phyloP scores from a whole-genome alignment of 2,888 invertebrate species.

The Apomyelois bistriatella region DNA sequence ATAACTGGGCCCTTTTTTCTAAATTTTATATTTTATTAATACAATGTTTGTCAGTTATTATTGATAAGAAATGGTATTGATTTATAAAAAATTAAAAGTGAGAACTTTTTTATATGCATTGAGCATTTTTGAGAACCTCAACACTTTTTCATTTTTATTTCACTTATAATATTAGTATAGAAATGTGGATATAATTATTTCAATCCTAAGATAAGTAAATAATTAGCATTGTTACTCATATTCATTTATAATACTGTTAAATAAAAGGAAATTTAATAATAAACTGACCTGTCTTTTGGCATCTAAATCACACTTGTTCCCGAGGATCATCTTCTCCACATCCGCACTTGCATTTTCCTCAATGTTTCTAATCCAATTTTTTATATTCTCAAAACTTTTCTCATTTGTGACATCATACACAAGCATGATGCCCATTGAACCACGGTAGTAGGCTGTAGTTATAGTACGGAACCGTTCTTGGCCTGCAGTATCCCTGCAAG shows the following conservation, averaged over 20 bases:
- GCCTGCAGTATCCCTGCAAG: constrained; percentile 96
- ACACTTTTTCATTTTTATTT: too few relatives aligned
- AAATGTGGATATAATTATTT: too few relatives aligned
- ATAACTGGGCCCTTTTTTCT: too few relatives aligned
- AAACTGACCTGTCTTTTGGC: constrained; percentile 91
- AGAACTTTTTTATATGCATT: too few relatives aligned
- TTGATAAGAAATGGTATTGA: too few relatives aligned
- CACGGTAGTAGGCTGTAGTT: constrained; percentile 99
- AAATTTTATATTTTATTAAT: too few relatives aligned
- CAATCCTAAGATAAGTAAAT: too few relatives aligned
- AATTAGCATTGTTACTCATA: too few relatives aligned
- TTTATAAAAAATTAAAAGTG: too few relatives aligned
- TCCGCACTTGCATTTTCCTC: constrained; percentile 99
- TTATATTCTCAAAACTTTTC: constrained; percentile 99
- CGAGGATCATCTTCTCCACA: constrained; percentile 99
- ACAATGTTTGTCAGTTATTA: too few relatives aligned
- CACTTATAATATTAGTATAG: too few relatives aligned
- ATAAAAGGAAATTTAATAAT: neutral
- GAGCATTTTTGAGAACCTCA: too few relatives aligned
- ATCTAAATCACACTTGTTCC: constrained; percentile 99
- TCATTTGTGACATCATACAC: constrained; percentile 99
- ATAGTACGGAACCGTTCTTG: constrained; percentile 99
- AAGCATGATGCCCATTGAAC: constrained; percentile 99
- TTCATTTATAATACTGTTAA: neutral
- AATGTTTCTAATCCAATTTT: constrained; percentile 99